Conservation (phyloP, 2,113 vertebrate species). For the Hydrolagus affinis region DNA sequence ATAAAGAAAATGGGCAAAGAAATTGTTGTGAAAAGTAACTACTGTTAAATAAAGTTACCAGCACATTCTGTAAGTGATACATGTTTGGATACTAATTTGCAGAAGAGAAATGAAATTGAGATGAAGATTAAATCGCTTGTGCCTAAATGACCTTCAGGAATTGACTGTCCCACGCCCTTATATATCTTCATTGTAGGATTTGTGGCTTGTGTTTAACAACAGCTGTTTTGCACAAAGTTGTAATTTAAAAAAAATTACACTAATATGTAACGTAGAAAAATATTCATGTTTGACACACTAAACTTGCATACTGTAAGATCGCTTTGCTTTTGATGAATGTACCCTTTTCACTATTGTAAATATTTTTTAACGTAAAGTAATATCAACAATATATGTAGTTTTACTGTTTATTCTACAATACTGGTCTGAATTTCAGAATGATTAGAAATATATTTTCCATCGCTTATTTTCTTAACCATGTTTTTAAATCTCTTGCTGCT, state of each 20-base stretch:
- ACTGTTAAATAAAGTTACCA: too few species aligned
- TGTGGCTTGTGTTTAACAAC: background rate
- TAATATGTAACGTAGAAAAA: background rate
- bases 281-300: background rate
- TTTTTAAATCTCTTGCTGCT: background rate
- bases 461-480: slow-evolving; percentile 19
- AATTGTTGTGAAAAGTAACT: too few species aligned
- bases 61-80: too few species aligned
- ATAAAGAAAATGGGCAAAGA: too few species aligned
- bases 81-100: too few species aligned
- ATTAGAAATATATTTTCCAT: background rate
- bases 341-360: background rate
- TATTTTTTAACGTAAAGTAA: background rate
- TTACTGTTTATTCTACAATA: background rate
- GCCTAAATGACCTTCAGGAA: too few species aligned
- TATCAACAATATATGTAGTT: too few species aligned
- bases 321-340: background rate
- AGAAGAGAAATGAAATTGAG: too few species aligned
- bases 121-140: too few species aligned
- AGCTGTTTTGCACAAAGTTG: background rate
- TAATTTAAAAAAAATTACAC: background rate
- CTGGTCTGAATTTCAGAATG: slow-evolving; percentile 17
- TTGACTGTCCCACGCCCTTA: background rate
- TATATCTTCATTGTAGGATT: background rate
- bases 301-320: background rate